Evolutionary conservation across 2,888 invertebrate genomes (phyloP).

Genomic region (Drosophila nigricruria): DNA sequence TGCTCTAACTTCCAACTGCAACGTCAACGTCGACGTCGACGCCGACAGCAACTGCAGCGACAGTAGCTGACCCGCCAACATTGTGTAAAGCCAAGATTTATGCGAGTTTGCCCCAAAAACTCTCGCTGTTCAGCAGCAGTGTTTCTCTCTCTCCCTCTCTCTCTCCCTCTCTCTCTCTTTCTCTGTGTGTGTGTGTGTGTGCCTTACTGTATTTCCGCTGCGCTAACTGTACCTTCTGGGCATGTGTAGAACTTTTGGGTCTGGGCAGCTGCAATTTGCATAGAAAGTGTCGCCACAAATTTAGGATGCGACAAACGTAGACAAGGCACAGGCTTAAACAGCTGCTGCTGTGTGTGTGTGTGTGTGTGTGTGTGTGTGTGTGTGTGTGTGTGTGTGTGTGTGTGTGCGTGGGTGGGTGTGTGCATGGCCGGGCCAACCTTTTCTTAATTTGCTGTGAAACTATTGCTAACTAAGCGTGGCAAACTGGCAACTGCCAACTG

Average conservation of each 20-base stretch:
- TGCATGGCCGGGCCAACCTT: slow-evolving; percentile 60
- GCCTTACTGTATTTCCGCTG: slow-evolving; percentile 75
- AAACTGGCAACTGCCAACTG: slow-evolving; percentile 33
- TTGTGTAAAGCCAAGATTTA: slow-evolving; percentile 83
- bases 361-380: neutral
- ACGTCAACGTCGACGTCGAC: slow-evolving; percentile 5
- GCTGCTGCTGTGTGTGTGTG: slow-evolving; percentile 21
- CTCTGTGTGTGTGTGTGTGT: no score
- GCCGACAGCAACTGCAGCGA: neutral
- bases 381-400: slow-evolving; percentile 9
- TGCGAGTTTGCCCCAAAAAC: slow-evolving; percentile 80
- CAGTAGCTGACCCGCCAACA: slow-evolving; percentile 83
- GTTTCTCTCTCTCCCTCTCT: slow-evolving; percentile 8
- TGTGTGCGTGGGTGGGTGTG: slow-evolving; percentile 17
- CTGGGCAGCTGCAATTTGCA: slow-evolving; percentile 70
- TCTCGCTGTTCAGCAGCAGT: slow-evolving; percentile 37
- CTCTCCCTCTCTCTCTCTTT: neutral
- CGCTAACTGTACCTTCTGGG: slow-evolving; percentile 71
- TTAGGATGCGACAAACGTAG: slow-evolving; percentile 46
- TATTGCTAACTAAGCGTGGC: slow-evolving; percentile 79
- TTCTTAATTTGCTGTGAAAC: slow-evolving; percentile 82
- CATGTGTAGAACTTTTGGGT: slow-evolving; percentile 37
- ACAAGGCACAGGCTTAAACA: slow-evolving; percentile 36
- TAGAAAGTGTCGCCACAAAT: slow-evolving; percentile 82
- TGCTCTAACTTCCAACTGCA: slow-evolving; percentile 54